These are phyloP conservation scores for Pluvialis apricaria DNA, from an alignment of 2,113 vertebrate species.

Conservation along the genomic window DNA sequence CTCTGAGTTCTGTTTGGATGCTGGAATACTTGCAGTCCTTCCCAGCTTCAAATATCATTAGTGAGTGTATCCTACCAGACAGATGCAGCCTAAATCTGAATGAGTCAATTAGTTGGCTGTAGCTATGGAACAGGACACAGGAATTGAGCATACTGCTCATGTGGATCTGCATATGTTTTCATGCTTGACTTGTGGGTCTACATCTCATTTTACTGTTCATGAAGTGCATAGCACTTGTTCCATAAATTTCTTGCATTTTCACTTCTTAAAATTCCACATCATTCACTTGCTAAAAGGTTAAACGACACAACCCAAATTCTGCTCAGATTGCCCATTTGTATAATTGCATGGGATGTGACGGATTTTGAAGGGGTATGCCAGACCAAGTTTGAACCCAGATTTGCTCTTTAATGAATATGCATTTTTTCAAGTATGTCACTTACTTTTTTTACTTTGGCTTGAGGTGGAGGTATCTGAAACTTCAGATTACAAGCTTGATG, in stretches of 20 bases:
- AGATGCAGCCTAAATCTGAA: not conserved
- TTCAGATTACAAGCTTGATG: not conserved
- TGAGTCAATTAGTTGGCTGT: not conserved
- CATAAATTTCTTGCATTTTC: not conserved
- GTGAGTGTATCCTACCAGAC: not conserved
- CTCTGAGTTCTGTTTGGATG: not conserved
- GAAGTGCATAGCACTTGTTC: not conserved
- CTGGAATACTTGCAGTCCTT: not conserved
- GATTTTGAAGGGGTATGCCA: not conserved
- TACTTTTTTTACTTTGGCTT: not conserved
- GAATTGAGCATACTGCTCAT: not conserved
- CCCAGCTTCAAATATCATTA: not conserved
- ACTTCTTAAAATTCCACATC: not conserved
- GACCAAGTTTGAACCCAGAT: not conserved
- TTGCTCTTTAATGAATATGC: not conserved
- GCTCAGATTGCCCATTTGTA: not conserved
- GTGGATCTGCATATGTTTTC: not conserved
- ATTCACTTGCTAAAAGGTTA: not conserved
- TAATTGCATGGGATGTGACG: not conserved
- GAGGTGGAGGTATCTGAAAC: not conserved
- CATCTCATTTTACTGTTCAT: not conserved
- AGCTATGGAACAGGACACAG: not conserved
- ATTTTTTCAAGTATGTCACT: not conserved
- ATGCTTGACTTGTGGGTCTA: not conserved
- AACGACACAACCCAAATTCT: not conserved